Evolutionary conservation across 1,140 invertebrate genomes (phyloP).

Genomic region (Drosophila ogumai): DNA sequence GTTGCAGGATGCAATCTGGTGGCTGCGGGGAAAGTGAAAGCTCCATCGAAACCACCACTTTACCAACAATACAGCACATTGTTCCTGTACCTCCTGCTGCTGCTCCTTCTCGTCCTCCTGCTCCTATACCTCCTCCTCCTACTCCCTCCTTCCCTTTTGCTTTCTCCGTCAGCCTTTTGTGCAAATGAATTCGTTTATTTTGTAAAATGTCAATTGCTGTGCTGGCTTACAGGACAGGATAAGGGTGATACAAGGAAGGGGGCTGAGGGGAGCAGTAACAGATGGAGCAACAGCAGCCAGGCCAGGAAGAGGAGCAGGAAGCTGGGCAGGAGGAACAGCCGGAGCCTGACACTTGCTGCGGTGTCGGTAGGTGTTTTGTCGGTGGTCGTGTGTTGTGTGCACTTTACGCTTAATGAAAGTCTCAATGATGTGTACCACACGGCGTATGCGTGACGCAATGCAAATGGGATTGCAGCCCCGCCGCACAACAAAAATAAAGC

Average conservation of each 20-base stretch:
- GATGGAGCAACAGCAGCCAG: background rate
- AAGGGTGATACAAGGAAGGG: conserved; percentile 7
- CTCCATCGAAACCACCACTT: conserved; percentile 41
- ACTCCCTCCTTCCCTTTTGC: conserved; percentile 4
- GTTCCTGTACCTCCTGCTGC: conserved; percentile 17
- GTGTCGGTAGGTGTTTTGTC: conserved; percentile 24
- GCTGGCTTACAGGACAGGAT: conserved; percentile 49
- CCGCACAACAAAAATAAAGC: background rate
- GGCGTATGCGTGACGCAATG: conserved; percentile 62
- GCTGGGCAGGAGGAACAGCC: conserved; percentile 20
- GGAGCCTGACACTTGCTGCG: conserved; percentile 65
- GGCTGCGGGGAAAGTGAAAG: conserved; percentile 61
- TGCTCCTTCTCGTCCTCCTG: background rate
- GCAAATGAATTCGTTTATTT: conserved; percentile 83
- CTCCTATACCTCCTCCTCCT: background rate
- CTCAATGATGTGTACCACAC: conserved; percentile 52
- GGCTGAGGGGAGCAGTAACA: background rate
- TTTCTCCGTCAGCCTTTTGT: conserved; percentile 54
- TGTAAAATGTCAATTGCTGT: conserved; percentile 82
- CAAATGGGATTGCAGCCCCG: background rate
- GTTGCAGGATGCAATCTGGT: conserved; percentile 3
- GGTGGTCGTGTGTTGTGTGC: conserved; percentile 52
- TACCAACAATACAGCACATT: conserved; percentile 44
- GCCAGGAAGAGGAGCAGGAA: background rate
- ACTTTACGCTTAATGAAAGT: conserved; percentile 78